phyloP scores from a whole-genome alignment of 2,797 vertebrate genomes.

The Sphaeramia orbicularis region DNA sequence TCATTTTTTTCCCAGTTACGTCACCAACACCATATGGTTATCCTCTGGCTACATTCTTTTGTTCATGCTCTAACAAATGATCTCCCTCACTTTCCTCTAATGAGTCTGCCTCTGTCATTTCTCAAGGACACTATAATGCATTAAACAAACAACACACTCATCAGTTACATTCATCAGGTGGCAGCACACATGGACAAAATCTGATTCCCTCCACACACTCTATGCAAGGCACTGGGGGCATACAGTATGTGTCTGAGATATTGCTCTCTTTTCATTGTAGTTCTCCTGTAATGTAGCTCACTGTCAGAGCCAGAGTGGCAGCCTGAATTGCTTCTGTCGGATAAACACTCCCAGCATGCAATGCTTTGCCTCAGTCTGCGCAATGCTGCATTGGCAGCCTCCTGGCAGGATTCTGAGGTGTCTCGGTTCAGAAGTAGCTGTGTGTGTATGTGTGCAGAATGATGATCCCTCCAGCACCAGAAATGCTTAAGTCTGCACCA shows the following conservation, averaged over 20 bases:
- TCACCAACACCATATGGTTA: slow-evolving; percentile 38
- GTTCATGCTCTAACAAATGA: slow-evolving; percentile 38
- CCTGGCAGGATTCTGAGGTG: slow-evolving; percentile 75
- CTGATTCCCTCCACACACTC: slow-evolving; percentile 23
- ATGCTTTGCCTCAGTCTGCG: slow-evolving; percentile 76
- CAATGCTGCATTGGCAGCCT: slow-evolving; percentile 79
- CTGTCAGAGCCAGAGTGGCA: slow-evolving; percentile 76
- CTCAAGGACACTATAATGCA: slow-evolving; percentile 44
- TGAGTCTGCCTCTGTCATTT: slow-evolving; percentile 35
- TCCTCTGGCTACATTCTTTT: slow-evolving; percentile 44
- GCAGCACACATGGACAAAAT: slow-evolving; percentile 41
- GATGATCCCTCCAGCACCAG: slow-evolving; percentile 60
- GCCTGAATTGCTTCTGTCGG: slow-evolving; percentile 76
- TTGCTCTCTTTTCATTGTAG: slow-evolving; percentile 72
- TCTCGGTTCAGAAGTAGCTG: slow-evolving; percentile 67
- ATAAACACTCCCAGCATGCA: slow-evolving; percentile 85
- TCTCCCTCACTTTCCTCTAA: slow-evolving; percentile 35
- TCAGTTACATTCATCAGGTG: slow-evolving; percentile 58
- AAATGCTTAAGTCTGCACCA: slow-evolving; percentile 61
- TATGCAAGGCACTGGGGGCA: slow-evolving; percentile 32
- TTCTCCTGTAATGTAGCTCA: slow-evolving; percentile 74
- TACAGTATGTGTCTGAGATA: slow-evolving; percentile 36
- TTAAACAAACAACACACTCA: slow-evolving; percentile 24
- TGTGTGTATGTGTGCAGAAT: slow-evolving; percentile 58
- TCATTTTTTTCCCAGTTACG: slow-evolving; percentile 1